Percentiles rank a stretch among this genome's conserved stretches.
Evolutionary conservation across 2,113 vertebrate species (phyloP).

Genomic region (Aspidoscelis tigris): DNA sequence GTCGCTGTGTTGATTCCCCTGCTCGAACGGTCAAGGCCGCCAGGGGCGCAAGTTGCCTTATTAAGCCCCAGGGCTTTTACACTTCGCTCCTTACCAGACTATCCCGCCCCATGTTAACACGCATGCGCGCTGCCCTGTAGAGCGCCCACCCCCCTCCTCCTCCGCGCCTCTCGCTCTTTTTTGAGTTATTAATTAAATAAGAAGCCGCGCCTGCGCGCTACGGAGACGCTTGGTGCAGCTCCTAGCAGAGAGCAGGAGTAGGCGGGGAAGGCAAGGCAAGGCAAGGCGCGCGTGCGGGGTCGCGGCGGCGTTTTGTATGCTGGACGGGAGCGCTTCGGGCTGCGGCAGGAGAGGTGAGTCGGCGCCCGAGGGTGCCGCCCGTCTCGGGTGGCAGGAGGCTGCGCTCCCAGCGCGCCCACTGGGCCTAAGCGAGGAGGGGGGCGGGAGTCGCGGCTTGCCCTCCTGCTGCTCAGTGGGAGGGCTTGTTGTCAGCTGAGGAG

Average conservation of each 20-base stretch:
- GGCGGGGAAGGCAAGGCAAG: background rate
- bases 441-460: background rate
- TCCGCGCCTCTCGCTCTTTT: slow-evolving; percentile 24
- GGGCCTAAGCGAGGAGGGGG: background rate
- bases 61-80: too few species aligned
- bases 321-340: background rate
- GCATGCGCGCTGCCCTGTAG: too few species aligned
- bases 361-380: background rate
- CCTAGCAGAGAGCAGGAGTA: slow-evolving; percentile 10
- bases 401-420: background rate
- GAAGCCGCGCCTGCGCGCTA: background rate
- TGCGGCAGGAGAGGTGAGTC: slow-evolving; percentile 35
- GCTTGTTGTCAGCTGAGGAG: background rate
- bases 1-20: too few species aligned
- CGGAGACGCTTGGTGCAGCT: background rate
- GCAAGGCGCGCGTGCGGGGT: background rate
- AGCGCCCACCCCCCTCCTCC: background rate
- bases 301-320: background rate
- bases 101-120: too few species aligned
- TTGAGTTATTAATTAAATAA: background rate
- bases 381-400: background rate
- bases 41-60: too few species aligned
- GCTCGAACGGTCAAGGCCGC: too few species aligned
- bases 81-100: too few species aligned
- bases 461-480: background rate